These are phyloP conservation scores for Catharus fuscescens DNA, from an alignment of 2,113 vertebrate species.

Conservation along the genomic window DNA sequence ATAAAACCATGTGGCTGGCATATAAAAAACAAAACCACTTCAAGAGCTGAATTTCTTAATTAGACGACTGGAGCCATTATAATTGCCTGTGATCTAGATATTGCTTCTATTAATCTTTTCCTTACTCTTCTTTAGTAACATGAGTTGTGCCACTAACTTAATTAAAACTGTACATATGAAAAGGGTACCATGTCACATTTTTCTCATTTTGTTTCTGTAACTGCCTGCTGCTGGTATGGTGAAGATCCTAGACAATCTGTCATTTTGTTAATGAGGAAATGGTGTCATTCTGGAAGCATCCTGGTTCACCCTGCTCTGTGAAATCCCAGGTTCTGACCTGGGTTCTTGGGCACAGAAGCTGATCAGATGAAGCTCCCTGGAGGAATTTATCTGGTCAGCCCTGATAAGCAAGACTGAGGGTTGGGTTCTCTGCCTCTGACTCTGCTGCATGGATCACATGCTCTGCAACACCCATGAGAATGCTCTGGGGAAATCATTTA, in stretches of 20 bases:
- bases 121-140: neutral
- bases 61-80: neutral
- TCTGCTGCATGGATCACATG: neutral
- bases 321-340: neutral
- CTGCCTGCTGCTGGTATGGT: neutral
- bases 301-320: neutral
- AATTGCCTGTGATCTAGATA: neutral
- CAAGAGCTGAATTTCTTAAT: neutral
- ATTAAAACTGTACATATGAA: neutral
- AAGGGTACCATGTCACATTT: neutral
- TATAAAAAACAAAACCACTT: slow-evolving; percentile 1
- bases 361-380: neutral
- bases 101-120: neutral
- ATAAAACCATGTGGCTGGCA: neutral
- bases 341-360: neutral
- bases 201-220: neutral
- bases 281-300: neutral
- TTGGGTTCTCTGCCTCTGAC: neutral
- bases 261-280: neutral
- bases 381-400: neutral
- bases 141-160: neutral
- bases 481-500: neutral
- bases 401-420: neutral
- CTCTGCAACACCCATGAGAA: neutral
- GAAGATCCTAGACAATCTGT: neutral